Evolutionary conservation across 2,113 vertebrate species (phyloP), one percentile per base, ranked within the genome.

Genomic region (Indri indri): DNA sequence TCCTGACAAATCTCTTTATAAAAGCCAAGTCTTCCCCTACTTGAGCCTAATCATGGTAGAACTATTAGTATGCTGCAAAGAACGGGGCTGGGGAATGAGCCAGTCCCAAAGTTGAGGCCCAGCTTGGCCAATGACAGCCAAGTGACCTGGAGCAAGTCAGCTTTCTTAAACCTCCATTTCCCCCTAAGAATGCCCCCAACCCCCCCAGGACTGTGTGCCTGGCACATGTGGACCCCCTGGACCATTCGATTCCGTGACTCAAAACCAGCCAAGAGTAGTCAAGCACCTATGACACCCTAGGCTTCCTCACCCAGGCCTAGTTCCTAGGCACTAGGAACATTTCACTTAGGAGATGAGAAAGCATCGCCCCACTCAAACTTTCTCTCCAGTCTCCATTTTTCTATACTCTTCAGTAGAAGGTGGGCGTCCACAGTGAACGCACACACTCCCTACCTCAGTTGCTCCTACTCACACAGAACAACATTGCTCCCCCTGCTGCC

Each of bases 1-100:
- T 95, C 59, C 93, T 85, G 91, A 92, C 30, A 88, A 96, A 95
- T 85, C 93, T 95, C 87, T 82, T 88, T 88, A 82, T 73, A 71
- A 90, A 96, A 97, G 88, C 88, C 37, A 96, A 94, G n/a, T 88
- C 66, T 76, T 90, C 70, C 52, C 80, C 81, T 88, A 81, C 90
- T 50, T 47, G 76, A 95, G 52, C 59, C 89, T 95, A 86, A 90
- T 91, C 82, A 40, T 1, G 1, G 61, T 9, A 66, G 45, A 86
- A 42, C 30, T 47, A 81, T 93, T 42, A 71, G 18, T 42, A 52
- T 8, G 32, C 25, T 4, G 2, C 63, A 45, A 37, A 52, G 32
- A 91, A 25, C 42, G 1, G 20, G n/a, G n/a, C 79, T 91, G 42
- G 23, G 47, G 17, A 81, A 11, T 10, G 14, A 94, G 42, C 77